A percentile compares a stretch with the other conserved stretches of the same genome.
Evolutionary conservation across 2,888 invertebrate genomes (phyloP).

Genomic region (Amorpha juglandis): DNA sequence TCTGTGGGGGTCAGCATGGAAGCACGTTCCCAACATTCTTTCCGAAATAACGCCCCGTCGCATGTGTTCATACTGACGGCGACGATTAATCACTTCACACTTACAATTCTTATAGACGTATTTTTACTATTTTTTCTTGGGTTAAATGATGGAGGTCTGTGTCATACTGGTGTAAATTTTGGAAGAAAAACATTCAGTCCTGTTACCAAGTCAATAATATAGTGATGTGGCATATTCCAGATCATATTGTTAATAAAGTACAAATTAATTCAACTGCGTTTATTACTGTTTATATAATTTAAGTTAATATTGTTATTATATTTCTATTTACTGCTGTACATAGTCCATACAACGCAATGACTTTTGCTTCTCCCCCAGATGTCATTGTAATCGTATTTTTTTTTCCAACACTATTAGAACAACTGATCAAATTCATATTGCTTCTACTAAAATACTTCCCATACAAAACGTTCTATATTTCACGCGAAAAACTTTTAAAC

Average conservation of each 20-base stretch:
- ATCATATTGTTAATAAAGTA: background rate
- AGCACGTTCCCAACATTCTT: constrained; percentile 80
- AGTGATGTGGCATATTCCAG: background rate
- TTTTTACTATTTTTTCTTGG: constrained; percentile 25
- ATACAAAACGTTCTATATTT: constrained; percentile 6
- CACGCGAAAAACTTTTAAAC: constrained; percentile 31
- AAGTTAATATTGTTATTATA: background rate
- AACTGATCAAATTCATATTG: background rate
- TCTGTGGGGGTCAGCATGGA: constrained; percentile 73
- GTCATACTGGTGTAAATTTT: constrained; percentile 9
- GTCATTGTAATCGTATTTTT: background rate
- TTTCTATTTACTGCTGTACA: too few species aligned
- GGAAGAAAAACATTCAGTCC: background rate
- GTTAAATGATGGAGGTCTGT: constrained; percentile 3
- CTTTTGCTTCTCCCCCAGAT: too few species aligned
- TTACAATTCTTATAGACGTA: constrained; percentile 39
- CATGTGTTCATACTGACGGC: constrained; percentile 64
- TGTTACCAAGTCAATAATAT: background rate
- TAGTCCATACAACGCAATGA: too few species aligned
- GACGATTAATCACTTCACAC: constrained; percentile 79
- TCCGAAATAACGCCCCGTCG: constrained; percentile 76
- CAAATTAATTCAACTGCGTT: background rate
- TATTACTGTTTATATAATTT: background rate
- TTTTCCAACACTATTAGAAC: background rate
- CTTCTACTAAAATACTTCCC: constrained; percentile 5